Evolutionary conservation across 2,113 vertebrate genomes (phyloP), one percentile per base, ranked within the genome.

Genomic region (Vombatus ursinus): DNA sequence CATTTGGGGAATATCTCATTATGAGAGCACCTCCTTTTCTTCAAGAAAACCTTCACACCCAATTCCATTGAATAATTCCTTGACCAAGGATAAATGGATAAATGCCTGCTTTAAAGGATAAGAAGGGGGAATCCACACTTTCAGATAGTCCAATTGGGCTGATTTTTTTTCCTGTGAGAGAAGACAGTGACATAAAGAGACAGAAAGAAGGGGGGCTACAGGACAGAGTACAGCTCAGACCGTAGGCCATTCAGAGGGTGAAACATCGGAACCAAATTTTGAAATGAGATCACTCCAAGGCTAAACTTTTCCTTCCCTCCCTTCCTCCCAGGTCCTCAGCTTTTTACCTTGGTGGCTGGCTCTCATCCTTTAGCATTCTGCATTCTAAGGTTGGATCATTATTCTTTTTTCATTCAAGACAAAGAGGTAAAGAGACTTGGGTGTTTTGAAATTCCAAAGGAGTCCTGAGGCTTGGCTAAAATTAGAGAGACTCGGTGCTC

Each of bases 401-500:
- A 89, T 94, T 94, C 61, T 93, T 93, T 89, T 96, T 53, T 50
- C 84, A 68, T 92, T 97, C 90, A 90, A 92, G 93, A 54, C 93
- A 90, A 92, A 96, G 90, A 93, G 52, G 96, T 97, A 90, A 93
- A 93, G 96, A 94, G 94, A 90, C 92, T 49, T 14, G 94, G 57
- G 93, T 93, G 96, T 95, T 97, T 93, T 96, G 91, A 95, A 95
- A 97, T 96, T 90, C 96, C 96, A 95, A 94, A 94, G 96, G 96
- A 96, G 53, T 90, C 96, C 95, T 3, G 92, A 97, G 96, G 95
- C 31, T 3, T 48, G 91, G 50, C 96, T 96, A 96, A 96, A 97
- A 96, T 96, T 96, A 96, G 97, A 95, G 92, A 92, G 94, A 93
- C 92, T 93, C 89, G 47, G 92, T 61, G 92, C 51, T 25, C 89